Conservation (phyloP, 2,797 vertebrate species). For the Emydoidea blandingii region DNA sequence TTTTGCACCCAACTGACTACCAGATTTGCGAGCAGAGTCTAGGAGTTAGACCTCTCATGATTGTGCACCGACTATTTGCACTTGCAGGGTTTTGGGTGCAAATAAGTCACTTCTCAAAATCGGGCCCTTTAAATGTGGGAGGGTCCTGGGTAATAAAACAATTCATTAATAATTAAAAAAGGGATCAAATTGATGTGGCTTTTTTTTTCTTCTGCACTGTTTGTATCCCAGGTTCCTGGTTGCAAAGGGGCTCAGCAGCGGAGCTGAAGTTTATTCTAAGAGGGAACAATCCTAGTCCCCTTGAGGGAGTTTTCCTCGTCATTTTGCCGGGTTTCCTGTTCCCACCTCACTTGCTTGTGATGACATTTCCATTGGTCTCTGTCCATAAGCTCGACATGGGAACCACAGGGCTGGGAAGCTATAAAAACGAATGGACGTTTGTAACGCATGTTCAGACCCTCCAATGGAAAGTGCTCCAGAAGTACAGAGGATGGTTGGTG, state of each 20-base stretch:
- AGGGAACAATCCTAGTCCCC: background rate
- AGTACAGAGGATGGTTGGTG: background rate
- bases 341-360: background rate
- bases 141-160: background rate
- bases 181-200: background rate
- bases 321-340: background rate
- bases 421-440: background rate
- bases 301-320: background rate
- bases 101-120: background rate
- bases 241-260: background rate
- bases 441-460: background rate
- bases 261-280: background rate
- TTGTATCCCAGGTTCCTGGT: background rate
- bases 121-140: background rate
- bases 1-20: background rate
- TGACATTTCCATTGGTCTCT: background rate
- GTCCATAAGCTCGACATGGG: background rate
- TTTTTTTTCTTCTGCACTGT: background rate
- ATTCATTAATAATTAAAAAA: background rate
- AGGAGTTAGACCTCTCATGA: background rate
- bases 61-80: rapidly evolving
- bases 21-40: background rate
- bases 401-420: background rate
- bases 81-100: background rate
- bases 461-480: background rate